phyloP scores from a whole-genome alignment of 2,797 vertebrate genomes.

The Heliangelus exortis region DNA sequence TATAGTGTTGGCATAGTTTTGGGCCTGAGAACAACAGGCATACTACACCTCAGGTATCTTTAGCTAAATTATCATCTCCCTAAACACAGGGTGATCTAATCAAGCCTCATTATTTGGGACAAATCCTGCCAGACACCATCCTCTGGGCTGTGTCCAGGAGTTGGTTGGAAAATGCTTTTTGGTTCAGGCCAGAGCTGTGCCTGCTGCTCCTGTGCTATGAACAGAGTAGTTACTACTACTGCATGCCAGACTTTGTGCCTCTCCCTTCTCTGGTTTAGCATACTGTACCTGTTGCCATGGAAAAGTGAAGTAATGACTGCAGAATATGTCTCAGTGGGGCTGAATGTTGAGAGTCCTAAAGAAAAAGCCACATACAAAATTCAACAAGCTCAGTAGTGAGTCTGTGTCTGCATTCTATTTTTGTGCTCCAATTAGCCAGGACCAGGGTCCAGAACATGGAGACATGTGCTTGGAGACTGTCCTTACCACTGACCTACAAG shows the following conservation, averaged over 20 bases:
- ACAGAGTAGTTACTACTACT: neutral
- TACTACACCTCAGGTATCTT: neutral
- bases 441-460: neutral
- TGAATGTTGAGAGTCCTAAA: neutral
- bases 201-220: neutral
- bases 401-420: neutral
- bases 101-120: neutral
- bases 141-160: neutral
- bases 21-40: neutral
- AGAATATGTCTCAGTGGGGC: conserved; percentile 16
- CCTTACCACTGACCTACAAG: neutral
- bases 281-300: neutral
- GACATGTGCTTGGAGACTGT: neutral
- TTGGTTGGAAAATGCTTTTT: neutral
- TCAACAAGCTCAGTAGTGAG: neutral
- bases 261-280: fast-evolving
- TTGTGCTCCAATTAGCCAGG: neutral
- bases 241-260: neutral
- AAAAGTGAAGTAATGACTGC: neutral
- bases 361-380: neutral
- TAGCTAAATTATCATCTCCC: neutral
- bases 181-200: neutral
- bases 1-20: neutral
- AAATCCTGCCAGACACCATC: neutral
- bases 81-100: neutral